These are phyloP conservation scores for Melolontha melolontha DNA, from an alignment of 2,888 invertebrate genomes.

Conservation along the genomic window DNA sequence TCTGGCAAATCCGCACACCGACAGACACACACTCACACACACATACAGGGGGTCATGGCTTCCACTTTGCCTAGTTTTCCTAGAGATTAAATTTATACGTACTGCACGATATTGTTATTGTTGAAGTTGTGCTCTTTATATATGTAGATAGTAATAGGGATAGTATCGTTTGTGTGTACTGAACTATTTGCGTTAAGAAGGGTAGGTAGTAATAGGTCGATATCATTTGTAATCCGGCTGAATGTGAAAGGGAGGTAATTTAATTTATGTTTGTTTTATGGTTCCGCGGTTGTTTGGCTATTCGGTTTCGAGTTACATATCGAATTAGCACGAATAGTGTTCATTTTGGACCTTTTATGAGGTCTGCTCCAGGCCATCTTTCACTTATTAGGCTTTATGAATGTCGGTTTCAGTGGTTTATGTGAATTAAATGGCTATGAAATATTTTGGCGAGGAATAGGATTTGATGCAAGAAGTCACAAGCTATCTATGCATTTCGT, in stretches of 20 bases:
- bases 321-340: constrained; percentile 22
- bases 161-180: background rate
- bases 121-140: background rate
- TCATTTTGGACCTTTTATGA: constrained; percentile 30
- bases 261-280: constrained; percentile 37
- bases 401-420: background rate
- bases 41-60: background rate
- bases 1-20: too few relatives aligned
- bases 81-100: constrained; percentile 5
- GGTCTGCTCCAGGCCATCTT: constrained; percentile 25
- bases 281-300: constrained; percentile 32
- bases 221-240: constrained; percentile 31
- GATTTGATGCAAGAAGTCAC: too few relatives aligned
- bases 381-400: constrained; percentile 34
- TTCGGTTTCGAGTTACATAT: constrained; percentile 16
- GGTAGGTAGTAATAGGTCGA: constrained; percentile 26
- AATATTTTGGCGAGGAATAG: too few relatives aligned
- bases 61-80: constrained; percentile 8
- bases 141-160: background rate
- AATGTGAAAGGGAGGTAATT: constrained; percentile 18
- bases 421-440: too few relatives aligned
- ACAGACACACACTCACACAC: too few relatives aligned
- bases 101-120: constrained; percentile 10
- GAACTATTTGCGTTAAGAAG: constrained; percentile 7
- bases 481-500: too few relatives aligned